phyloP scores from a whole-genome alignment of 2,888 invertebrate genomes.

The Chorisops tibialis region DNA sequence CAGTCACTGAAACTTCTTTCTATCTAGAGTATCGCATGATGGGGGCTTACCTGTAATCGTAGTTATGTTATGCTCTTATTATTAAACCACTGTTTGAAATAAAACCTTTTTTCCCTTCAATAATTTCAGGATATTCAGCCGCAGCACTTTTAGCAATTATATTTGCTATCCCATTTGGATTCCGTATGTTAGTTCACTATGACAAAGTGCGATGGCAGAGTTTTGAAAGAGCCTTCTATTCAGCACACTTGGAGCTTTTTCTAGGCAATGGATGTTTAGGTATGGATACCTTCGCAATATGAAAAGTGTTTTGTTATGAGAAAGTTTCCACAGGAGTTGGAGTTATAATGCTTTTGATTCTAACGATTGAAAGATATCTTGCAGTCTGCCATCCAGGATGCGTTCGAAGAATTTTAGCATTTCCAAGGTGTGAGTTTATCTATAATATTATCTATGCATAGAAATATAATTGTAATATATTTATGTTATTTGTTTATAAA shows the following conservation, averaged over 20 bases:
- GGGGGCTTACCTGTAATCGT: no score
- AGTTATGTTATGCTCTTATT: no score
- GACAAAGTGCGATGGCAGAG: conserved; percentile 64
- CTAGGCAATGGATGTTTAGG: conserved; percentile 69
- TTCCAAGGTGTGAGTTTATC: conserved; percentile 53
- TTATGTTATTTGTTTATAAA: no score
- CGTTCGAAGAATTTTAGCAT: conserved; percentile 64
- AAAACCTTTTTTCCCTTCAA: no score
- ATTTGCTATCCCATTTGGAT: conserved; percentile 66
- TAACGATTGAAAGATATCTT: conserved; percentile 70
- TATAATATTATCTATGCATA: neutral
- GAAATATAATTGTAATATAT: no score
- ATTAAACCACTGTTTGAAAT: no score
- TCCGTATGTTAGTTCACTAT: conserved; percentile 63
- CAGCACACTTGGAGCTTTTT: conserved; percentile 66
- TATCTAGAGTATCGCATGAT: no score
- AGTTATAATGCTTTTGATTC: conserved; percentile 71
- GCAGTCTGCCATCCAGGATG: conserved; percentile 72
- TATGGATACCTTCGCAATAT: conserved; percentile 38
- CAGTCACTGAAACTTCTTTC: no score
- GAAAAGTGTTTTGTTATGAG: neutral
- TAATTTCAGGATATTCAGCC: conserved; percentile 63
- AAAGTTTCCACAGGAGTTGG: conserved; percentile 57
- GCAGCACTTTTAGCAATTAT: conserved; percentile 70
- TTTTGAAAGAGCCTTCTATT: conserved; percentile 64